phyloP scores from a whole-genome alignment of 2,888 invertebrate genomes.

The Nematopogon swammerdamellus region DNA sequence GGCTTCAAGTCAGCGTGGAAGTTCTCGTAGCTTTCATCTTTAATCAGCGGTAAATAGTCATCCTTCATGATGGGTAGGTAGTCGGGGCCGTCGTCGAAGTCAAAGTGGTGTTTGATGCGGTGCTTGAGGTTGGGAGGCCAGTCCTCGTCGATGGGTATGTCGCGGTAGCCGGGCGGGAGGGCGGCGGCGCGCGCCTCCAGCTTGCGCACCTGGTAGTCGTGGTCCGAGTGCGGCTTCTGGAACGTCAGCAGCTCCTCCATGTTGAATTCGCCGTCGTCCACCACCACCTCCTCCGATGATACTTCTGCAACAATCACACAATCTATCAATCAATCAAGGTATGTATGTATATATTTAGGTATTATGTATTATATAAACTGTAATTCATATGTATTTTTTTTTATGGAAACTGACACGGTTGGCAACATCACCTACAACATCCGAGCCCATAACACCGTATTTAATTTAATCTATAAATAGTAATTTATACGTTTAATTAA shows the following conservation, averaged over 20 bases:
- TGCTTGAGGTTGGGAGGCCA: constrained; percentile 56
- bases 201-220: constrained; percentile 37
- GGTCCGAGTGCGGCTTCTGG: constrained; percentile 44
- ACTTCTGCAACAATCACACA: constrained; percentile 28
- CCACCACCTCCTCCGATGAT: constrained; percentile 42
- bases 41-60: constrained; percentile 40
- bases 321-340: no score
- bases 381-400: no score
- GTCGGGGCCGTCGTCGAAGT: constrained; percentile 37
- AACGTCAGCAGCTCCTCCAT: constrained; percentile 62
- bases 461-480: no score
- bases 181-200: constrained; percentile 20
- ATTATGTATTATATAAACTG: no score
- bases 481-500: no score
- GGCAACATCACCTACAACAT: no score
- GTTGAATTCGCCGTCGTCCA: constrained; percentile 57
- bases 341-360: no score
- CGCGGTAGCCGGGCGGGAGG: constrained; percentile 44
- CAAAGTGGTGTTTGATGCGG: constrained; percentile 40
- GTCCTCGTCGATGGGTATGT: constrained; percentile 57
- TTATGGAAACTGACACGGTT: no score
- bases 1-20: constrained; percentile 27
- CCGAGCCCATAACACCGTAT: no score
- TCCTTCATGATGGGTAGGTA: constrained; percentile 17
- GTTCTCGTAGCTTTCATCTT: constrained; percentile 38